phyloP scores from a whole-genome alignment of 2,888 invertebrate genomes.

The Hypena proboscidalis region DNA sequence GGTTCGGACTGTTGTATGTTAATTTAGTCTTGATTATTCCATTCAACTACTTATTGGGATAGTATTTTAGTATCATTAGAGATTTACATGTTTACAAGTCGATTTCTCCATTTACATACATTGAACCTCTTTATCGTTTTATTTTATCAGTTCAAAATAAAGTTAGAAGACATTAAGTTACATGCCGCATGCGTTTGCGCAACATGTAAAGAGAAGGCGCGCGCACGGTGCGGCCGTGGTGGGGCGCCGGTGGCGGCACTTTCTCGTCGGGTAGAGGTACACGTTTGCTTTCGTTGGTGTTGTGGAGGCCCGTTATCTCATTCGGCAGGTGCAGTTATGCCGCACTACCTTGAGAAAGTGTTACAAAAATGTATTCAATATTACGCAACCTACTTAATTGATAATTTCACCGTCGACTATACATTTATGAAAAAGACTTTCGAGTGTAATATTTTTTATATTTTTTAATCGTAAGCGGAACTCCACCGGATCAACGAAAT shows the following conservation, averaged over 20 bases:
- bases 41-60: no score
- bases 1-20: constrained; percentile 53
- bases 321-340: constrained; percentile 79
- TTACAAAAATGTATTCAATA: constrained; percentile 70
- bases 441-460: constrained; percentile 11
- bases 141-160: constrained; percentile 25
- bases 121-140: no score
- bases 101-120: no score
- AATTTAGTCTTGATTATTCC: constrained; percentile 51
- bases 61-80: no score
- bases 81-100: no score
- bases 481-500: constrained; percentile 16
- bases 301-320: constrained; percentile 77
- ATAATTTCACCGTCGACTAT: constrained; percentile 21
- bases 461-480: constrained; percentile 12
- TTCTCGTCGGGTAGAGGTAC: constrained; percentile 74
- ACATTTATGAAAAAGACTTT: constrained; percentile 8
- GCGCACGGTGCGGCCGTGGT: constrained; percentile 40
- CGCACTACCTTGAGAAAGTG: constrained; percentile 74
- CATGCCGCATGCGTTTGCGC: constrained; percentile 75
- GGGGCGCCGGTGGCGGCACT: constrained; percentile 61
- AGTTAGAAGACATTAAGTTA: constrained; percentile 54
- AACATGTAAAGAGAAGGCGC: constrained; percentile 77
- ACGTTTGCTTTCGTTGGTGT: constrained; percentile 82
- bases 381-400: constrained; percentile 60